These are phyloP conservation scores for Formica selysi DNA, from an alignment of 1,140 invertebrate genomes.

Conservation along the genomic window DNA sequence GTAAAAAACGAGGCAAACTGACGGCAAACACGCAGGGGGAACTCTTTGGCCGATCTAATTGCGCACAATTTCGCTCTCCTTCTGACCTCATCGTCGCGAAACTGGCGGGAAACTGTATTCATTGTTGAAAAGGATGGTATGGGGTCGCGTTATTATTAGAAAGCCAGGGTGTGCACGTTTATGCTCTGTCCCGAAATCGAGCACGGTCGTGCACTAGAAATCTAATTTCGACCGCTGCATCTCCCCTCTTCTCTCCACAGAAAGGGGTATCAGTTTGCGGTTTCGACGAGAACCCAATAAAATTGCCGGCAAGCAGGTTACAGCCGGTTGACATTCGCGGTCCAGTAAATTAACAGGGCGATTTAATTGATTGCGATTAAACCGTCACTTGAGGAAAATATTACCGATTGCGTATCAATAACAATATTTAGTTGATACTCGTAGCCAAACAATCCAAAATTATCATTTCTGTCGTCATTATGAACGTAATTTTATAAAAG, in stretches of 20 bases:
- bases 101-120: not conserved
- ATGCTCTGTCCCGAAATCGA: conserved; percentile 62
- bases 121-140: conserved; percentile 45
- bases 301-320: not conserved
- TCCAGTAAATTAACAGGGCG: not conserved
- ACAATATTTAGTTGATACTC: not conserved
- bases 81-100: not conserved
- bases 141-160: conserved; percentile 71
- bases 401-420: not conserved
- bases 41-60: conserved; percentile 20
- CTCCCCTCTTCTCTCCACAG: not conserved
- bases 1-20: conserved; percentile 64
- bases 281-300: not conserved
- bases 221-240: conserved; percentile 73
- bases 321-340: not conserved
- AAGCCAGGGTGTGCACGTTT: conserved; percentile 41
- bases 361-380: not conserved
- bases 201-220: conserved; percentile 77
- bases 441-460: not conserved
- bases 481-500: not conserved
- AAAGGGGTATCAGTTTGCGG: conserved; percentile 3
- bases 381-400: not conserved
- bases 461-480: not conserved
- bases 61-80: not conserved
- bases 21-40: conserved; percentile 55